Evolutionary conservation across 1,140 invertebrate genomes (phyloP).

Genomic region (Chlorops oryzae): DNA sequence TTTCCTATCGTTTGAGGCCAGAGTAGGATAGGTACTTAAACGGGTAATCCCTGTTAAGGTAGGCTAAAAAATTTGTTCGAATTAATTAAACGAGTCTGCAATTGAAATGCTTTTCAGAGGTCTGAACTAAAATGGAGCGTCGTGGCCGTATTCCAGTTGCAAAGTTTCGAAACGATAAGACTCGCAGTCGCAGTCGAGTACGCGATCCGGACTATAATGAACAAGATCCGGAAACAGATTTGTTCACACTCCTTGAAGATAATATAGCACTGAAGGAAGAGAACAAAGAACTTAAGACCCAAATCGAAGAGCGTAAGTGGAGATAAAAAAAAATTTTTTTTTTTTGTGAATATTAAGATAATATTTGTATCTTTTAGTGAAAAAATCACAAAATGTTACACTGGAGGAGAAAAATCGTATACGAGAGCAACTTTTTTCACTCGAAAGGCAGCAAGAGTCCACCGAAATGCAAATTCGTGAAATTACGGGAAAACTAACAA

Average conservation of each 20-base stretch:
- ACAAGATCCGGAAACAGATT: constrained; percentile 43
- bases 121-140: constrained; percentile 15
- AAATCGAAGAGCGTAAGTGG: constrained; percentile 36
- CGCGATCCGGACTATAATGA: constrained; percentile 42
- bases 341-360: neutral
- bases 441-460: constrained; percentile 27
- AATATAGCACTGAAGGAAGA: constrained; percentile 44
- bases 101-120: too few species aligned
- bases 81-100: too few species aligned
- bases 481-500: constrained; percentile 28
- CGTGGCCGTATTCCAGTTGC: constrained; percentile 34
- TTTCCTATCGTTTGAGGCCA: too few species aligned
- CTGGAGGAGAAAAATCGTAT: constrained; percentile 34
- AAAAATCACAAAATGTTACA: constrained; percentile 34
- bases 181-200: constrained; percentile 40
- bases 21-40: too few species aligned
- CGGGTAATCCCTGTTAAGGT: too few species aligned
- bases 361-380: constrained; percentile 32
- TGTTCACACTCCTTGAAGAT: constrained; percentile 43
- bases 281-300: constrained; percentile 39
- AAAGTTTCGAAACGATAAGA: constrained; percentile 41
- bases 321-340: neutral
- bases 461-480: constrained; percentile 36
- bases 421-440: constrained; percentile 22
- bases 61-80: too few species aligned